Evolutionary conservation across 2,113 vertebrate genomes (phyloP), one percentile per base, ranked within the genome.

Genomic region (Psophia crepitans): DNA sequence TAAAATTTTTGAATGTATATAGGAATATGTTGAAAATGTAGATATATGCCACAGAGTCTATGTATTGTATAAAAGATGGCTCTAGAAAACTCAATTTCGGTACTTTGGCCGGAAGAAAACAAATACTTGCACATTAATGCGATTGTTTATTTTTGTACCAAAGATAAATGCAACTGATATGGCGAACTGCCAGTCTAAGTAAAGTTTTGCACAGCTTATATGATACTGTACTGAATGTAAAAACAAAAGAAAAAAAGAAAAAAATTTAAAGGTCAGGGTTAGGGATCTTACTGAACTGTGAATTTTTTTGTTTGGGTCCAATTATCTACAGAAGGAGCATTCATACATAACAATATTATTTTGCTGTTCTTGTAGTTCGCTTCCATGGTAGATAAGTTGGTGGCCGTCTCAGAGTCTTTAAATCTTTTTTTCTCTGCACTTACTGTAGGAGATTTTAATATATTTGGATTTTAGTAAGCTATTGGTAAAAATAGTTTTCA

Each of bases 121-220:
- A 98, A 98, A 99, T 98, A 99, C 99, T 99, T 99, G 99, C 99
- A 99, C 99, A 99, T 99, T 99, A 99, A 96, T 98, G 98, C 98
- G 98, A 98, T 98, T 98, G 98, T 98, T 98, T 99, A 99, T 99
- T 99, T 99, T 99, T 99, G 99, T 99, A 99, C 99, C 99, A 99
- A 99, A 99, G 99, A 99, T 99, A 99, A 99, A 99, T 99, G 99
- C 99, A 99, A 99, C 98, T 99, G 99, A 99, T 98, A 99, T 99
- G 99, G 99, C 99, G 85, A 98, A 99, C 98, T 99, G 99, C 99
- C 99, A 99, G 99, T 99, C 98, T 99, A 99, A 99, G 99, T 99
- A 99, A 99, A 99, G 99, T 99, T 99, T 99, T 99, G 99, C 99
- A 99, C 99, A 99, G 99, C 99, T 99, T 99, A 99, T 98, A 98